Conservation (phyloP, 2,888 invertebrate species). For the Drosophila affinis region DNA sequence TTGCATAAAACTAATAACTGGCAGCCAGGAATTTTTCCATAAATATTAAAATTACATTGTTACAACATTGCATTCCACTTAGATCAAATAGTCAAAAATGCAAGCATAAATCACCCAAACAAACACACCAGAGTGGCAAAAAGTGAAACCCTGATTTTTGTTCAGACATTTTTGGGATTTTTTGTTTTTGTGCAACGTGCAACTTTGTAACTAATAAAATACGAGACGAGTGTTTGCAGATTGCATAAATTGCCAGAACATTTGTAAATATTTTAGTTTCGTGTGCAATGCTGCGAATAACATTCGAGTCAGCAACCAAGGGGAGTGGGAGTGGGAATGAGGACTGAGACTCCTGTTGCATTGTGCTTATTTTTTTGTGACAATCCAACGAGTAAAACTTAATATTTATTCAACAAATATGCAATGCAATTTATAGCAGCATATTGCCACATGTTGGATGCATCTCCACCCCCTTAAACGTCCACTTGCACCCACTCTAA, state of each 20-base stretch:
- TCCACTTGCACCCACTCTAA: not conserved
- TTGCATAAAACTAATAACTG: not conserved
- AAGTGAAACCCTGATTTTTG: constrained; percentile 29
- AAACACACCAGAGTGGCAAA: constrained; percentile 12
- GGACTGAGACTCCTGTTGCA: constrained; percentile 15
- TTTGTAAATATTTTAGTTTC: constrained; percentile 50
- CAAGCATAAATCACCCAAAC: constrained; percentile 3
- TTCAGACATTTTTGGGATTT: not conserved
- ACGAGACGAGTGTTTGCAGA: constrained; percentile 38
- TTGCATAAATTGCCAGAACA: constrained; percentile 40
- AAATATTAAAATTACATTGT: constrained; percentile 31
- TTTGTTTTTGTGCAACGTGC: not conserved
- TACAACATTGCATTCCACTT: constrained; percentile 13
- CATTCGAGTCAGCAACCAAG: constrained; percentile 18
- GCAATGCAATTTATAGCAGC: constrained; percentile 38
- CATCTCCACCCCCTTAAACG: too few relatives aligned
- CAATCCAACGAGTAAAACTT: constrained; percentile 20
- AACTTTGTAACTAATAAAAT: constrained; percentile 35
- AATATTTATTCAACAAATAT: constrained; percentile 53
- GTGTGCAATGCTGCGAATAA: constrained; percentile 8
- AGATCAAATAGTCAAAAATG: constrained; percentile 13
- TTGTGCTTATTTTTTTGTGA: not conserved
- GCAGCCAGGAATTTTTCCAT: constrained; percentile 1
- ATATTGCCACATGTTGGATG: too few relatives aligned
- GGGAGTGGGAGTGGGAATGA: not conserved